Conservation (phyloP, 1,140 invertebrate genomes). For the Anadara kagoshimensis region DNA sequence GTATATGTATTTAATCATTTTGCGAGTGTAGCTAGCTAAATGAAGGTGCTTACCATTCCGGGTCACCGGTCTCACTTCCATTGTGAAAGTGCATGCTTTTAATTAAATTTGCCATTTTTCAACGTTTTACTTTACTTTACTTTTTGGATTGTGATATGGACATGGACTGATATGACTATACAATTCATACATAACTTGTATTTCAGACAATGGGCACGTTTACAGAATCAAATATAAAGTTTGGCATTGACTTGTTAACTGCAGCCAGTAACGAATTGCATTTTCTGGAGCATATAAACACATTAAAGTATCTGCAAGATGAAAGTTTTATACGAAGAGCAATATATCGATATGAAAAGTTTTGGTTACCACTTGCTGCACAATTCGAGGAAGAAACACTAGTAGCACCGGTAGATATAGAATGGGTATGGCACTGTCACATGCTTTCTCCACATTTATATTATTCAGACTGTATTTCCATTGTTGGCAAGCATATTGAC, state of each 20-base stretch:
- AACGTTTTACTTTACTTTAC: no score
- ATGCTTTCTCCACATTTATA: conserved; percentile 72
- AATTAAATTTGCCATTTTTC: no score
- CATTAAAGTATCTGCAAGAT: conserved; percentile 38
- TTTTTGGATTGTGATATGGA: no score
- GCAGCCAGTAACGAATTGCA: conserved; percentile 45
- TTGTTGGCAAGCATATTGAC: conserved; percentile 64
- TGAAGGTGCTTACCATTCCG: no score
- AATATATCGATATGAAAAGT: conserved; percentile 71
- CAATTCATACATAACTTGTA: no score
- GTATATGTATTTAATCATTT: no score
- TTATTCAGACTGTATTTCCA: conserved; percentile 66
- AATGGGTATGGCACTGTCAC: conserved; percentile 75
- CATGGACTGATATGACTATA: no score
- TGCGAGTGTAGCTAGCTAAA: no score
- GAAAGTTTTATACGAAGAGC: conserved; percentile 53
- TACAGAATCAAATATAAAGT: conserved; percentile 12
- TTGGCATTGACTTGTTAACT: conserved; percentile 33
- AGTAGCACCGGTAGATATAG: conserved; percentile 73
- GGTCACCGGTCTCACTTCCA: no score
- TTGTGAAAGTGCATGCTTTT: no score
- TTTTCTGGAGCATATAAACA: conserved; percentile 41
- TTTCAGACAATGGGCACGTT: no score
- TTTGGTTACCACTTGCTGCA: conserved; percentile 72
- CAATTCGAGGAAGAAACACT: conserved; percentile 41